Evolutionary conservation across 2,113 vertebrate genomes (phyloP).

Genomic region (Noctilio leporinus): DNA sequence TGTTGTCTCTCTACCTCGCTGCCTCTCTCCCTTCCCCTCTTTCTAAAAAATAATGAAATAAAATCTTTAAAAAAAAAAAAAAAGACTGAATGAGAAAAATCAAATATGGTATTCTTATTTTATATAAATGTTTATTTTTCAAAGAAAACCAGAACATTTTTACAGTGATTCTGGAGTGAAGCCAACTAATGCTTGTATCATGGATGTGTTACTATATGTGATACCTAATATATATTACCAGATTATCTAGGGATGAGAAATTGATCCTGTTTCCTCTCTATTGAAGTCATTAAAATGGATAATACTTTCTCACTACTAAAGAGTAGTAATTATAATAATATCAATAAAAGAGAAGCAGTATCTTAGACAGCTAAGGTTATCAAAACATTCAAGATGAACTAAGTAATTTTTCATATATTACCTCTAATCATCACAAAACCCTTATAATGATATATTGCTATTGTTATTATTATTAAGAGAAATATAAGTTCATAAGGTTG

Average conservation of each 20-base stretch:
- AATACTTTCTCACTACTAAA: background rate
- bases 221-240: background rate
- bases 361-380: background rate
- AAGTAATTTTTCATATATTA: background rate
- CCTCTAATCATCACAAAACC: background rate
- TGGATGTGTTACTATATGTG: background rate
- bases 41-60: too few species aligned
- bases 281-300: background rate
- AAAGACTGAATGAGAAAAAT: background rate
- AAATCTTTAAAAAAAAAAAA: too few species aligned
- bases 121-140: background rate
- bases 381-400: background rate
- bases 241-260: fast-evolving
- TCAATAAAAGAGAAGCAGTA: background rate
- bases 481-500: background rate
- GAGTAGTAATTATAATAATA: background rate
- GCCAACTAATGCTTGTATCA: fast-evolving
- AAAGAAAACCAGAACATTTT: background rate
- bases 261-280: background rate
- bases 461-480: background rate
- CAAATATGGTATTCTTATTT: background rate
- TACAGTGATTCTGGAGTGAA: background rate
- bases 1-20: too few species aligned
- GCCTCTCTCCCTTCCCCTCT: too few species aligned
- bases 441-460: background rate